phyloP scores from a whole-genome alignment of 2,113 vertebrate genomes.

The Muntiacus reevesi region DNA sequence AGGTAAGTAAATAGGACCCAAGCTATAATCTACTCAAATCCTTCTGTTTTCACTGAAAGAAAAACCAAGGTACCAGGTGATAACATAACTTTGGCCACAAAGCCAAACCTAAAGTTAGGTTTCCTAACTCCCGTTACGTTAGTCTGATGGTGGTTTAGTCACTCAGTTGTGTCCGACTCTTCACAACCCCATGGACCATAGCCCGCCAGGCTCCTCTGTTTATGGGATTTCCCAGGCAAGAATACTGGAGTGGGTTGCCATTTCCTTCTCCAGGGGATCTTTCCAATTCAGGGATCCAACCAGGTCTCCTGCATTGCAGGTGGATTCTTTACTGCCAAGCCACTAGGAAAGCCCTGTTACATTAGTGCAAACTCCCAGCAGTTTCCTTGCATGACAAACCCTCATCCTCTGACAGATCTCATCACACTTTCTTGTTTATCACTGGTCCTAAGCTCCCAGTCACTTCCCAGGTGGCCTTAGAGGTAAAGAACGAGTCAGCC shows the following conservation, averaged over 20 bases:
- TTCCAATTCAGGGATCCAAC: not conserved
- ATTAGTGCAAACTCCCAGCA: not conserved
- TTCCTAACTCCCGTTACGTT: not conserved
- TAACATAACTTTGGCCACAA: not conserved
- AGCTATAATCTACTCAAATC: not conserved
- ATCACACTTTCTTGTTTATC: not conserved
- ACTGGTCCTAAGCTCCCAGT: not conserved
- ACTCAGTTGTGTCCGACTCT: not conserved
- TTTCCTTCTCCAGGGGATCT: not conserved
- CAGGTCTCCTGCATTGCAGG: not conserved
- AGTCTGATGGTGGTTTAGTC: not conserved
- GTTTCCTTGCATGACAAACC: not conserved
- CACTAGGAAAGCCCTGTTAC: not conserved
- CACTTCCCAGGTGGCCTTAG: not conserved
- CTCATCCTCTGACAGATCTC: not conserved
- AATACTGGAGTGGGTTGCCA: not conserved
- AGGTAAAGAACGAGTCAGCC: not conserved
- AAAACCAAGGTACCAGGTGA: not conserved
- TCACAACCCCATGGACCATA: fast-evolving
- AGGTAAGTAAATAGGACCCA: not conserved
- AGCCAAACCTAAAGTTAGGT: not conserved
- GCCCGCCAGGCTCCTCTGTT: not conserved
- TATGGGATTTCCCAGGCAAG: not conserved
- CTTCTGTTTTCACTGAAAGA: not conserved
- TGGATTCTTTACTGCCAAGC: not conserved